Evolutionary conservation across 2,797 vertebrate species (phyloP), one percentile per base, ranked within the genome.

Genomic region (Carapus acus): DNA sequence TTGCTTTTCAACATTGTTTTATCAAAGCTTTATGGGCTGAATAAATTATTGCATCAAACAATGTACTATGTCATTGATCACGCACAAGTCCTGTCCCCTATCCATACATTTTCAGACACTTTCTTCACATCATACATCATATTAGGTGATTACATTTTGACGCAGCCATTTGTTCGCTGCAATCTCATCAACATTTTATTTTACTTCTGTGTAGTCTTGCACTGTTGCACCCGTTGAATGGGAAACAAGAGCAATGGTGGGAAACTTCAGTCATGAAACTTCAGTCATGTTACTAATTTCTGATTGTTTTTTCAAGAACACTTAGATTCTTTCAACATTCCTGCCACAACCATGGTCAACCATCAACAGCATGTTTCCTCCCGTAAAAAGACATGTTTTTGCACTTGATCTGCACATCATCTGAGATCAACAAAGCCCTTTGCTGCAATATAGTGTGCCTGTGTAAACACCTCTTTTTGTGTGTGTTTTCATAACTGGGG

Each of bases 1-100:
- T 98, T 97, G 95, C 95, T 97, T 97, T 94, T 95, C 94, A 98
- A 96, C 94, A 95, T 94, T 97, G 95, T 96, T 94, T 96, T 92
- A 96, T 96, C 94, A 94, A 94, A 91, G 93, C 92, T 92, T 94
- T 93, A 94, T 93, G 94, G 94, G 90, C 87, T 92, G 93, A 97
- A 98, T 96, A 95, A 97, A 98, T 95, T 97, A 98, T 95, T 90
- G 91, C 93, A 96, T 97, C 93, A 97, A 95, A 93, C 92, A 88
- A 88, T 88, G 81, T 91, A 92, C 88, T 86, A 92, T 93, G 93
- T 93, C 92, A 93, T 96, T 94, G 90, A 92, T 97, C 94, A 92
- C 89, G 86, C 89, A 88, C 88, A 85, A 91, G 91, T 91, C 89
- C 84, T 89, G 88, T 90, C 83, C 82, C 80, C 64, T 73, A 86